Percentiles rank a stretch among this genome's conserved stretches.
Conservation (phyloP, 2,888 invertebrate species). For the Drosophila trichaetosa region DNA sequence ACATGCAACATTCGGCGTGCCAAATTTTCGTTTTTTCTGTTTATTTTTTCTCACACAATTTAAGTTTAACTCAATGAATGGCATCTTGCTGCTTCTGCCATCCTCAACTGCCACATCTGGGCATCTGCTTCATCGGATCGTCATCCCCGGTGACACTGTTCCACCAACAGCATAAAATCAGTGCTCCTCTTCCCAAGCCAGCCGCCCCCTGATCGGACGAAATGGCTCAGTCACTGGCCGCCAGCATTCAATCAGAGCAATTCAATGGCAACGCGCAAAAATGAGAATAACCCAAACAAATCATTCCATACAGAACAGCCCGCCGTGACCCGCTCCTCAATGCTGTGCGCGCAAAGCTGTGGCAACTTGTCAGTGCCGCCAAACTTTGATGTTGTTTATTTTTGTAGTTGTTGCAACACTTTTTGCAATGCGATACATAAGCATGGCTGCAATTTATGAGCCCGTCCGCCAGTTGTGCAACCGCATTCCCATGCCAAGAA, state of each 20-base stretch:
- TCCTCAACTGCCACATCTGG: neutral
- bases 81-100: neutral
- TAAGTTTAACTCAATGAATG: neutral
- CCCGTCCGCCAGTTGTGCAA: constrained; percentile 47
- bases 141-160: constrained; percentile 4
- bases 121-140: constrained; percentile 20
- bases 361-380: constrained; percentile 51
- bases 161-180: constrained; percentile 30
- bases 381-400: constrained; percentile 21
- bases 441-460: constrained; percentile 62
- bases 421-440: constrained; percentile 58
- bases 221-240: constrained; percentile 29
- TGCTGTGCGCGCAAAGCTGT: constrained; percentile 23
- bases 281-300: constrained; percentile 53
- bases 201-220: constrained; percentile 4
- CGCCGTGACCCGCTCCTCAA: neutral
- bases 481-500: constrained; percentile 36
- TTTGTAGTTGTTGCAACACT: constrained; percentile 33
- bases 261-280: constrained; percentile 57
- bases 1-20: neutral
- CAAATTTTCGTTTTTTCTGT: neutral
- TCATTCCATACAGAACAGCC: constrained; percentile 23
- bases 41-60: neutral
- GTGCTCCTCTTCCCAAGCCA: neutral
- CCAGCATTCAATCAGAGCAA: constrained; percentile 54